Evolutionary conservation across 1,140 invertebrate genomes (phyloP).

Genomic region (Spodoptera litura): DNA sequence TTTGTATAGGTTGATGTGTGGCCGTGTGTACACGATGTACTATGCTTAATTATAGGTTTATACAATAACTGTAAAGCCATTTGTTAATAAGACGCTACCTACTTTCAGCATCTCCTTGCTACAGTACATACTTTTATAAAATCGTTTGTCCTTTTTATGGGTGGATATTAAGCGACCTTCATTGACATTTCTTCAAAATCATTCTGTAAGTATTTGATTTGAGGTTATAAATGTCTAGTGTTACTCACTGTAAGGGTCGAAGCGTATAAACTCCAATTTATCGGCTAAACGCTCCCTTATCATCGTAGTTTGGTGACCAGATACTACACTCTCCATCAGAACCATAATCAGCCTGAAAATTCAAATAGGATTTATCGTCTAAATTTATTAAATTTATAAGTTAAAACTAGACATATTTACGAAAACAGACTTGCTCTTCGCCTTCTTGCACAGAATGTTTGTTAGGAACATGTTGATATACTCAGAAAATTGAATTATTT

Average conservation of each 20-base stretch:
- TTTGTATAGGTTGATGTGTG: too few relatives aligned
- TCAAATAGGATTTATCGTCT: conserved; percentile 14
- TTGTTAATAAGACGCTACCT: too few relatives aligned
- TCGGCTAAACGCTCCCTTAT: conserved; percentile 91
- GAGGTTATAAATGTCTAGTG: neutral
- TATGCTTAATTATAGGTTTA: too few relatives aligned
- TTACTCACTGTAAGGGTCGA: conserved; percentile 92
- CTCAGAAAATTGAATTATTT: neutral
- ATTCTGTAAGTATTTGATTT: neutral
- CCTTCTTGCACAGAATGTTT: conserved; percentile 79
- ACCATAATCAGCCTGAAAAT: conserved; percentile 91
- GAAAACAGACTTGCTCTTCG: conserved; percentile 80
- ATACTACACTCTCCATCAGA: conserved; percentile 91
- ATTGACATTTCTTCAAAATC: neutral
- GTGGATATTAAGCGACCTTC: too few relatives aligned
- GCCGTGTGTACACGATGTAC: too few relatives aligned
- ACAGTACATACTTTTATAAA: too few relatives aligned
- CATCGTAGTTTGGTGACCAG: conserved; percentile 89
- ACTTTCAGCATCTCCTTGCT: too few relatives aligned
- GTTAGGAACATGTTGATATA: conserved; percentile 75
- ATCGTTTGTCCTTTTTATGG: too few relatives aligned
- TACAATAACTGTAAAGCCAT: too few relatives aligned
- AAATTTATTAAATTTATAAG: neutral
- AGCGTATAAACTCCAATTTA: conserved; percentile 91
- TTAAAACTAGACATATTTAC: conserved; percentile 1